Evolutionary conservation across 2,113 vertebrate genomes (phyloP), one percentile per base, ranked within the genome.

Genomic region (Platichthys stellatus): DNA sequence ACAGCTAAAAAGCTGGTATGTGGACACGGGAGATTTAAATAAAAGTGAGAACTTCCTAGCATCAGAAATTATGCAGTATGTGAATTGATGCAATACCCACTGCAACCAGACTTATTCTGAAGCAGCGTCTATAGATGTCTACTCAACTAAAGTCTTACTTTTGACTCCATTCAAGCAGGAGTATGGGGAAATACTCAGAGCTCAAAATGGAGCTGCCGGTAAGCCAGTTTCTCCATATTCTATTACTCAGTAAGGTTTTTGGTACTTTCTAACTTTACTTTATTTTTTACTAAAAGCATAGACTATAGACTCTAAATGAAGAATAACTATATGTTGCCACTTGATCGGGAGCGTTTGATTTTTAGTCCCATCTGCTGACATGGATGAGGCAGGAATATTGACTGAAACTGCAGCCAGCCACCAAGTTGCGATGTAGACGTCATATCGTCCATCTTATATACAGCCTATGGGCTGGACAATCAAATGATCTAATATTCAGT

Each of bases 31-130:
- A 10, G 59, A 40, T 2, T 28, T 10, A n/a, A 66, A 62, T 61
- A 56, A 62, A 43, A 63, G 57, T 12, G 18, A 45, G 59, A 65
- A 62, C 56, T n/a, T 60, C 70, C 20, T 7, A 18, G n/a, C 0
- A 6, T 40, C 67, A n/a, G 2, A 26, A 38, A 72, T 67, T 15
- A 28, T 1, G 23, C 2, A 47, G 14, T 31, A 58, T 77, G 31
- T 59, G 23, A 64, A 51, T 28, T 63, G 63, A 77, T 5, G 2
- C 26, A 40, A 64, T 31, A 56, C 43, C 20, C 68, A 38, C 26
- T 12, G 13, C 21, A 40, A 12, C 9, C 4, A n/a, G 63, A 38
- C 26, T 43, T 43, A 43, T 43, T 43, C 40, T 13, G 40, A 43
- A 43, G 40, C n/a, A 13, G 43, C 3, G 3, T 45, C 43, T 45